Evolutionary conservation across 2,888 invertebrate genomes (phyloP), one percentile per base, ranked within the genome.

Genomic region (Galerucella pusilla): DNA sequence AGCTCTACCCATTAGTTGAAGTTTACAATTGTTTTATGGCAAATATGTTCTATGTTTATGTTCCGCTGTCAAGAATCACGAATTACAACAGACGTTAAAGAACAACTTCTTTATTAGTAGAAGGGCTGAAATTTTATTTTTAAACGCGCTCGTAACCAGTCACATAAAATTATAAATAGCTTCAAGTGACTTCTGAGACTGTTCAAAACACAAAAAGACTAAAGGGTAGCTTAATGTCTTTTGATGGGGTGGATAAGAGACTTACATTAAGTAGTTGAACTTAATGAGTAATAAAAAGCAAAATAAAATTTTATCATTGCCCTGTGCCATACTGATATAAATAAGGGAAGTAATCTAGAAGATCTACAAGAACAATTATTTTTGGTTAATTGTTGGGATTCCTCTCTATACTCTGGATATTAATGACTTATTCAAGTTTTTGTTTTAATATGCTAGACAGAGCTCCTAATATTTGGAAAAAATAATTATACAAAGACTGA

Each of bases 211-310:
- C 54, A 54, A 54, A 68, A 42, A 68, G 52, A 68, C 42, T 20
- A 54, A 57, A 42, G 64, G 64, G 52, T 68, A 57, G 42, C 68
- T 68, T 42, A 57, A 35, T 68, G 52, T 66, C 66, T 49, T 67
- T 72, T 67, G 72, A 72, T 72, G 72, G 66, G 52, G 60, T 46
- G 66, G 72, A 72, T 72, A 72, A 72, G 66, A 59, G 72, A 66
- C 72, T 72, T 66, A 67, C 72, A 65, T 72, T 72, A 72, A 66
- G 66, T 59, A 72, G 66, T 72, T 72, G 67, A 72, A 72, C 59
- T 72, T 72, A 59, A 72, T 72, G 72, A 67, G 72, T 60, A 72
- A 72, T 72, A 72, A 72, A 72, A 72, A 72, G 66, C 60, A 60
- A 66, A 66, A 72, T 72, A 72, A 72, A 72, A 72, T 72, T 72